Base-by-base conservation (phyloP, 2,797 vertebrate species). In the Balearica regulorum region DNA sequence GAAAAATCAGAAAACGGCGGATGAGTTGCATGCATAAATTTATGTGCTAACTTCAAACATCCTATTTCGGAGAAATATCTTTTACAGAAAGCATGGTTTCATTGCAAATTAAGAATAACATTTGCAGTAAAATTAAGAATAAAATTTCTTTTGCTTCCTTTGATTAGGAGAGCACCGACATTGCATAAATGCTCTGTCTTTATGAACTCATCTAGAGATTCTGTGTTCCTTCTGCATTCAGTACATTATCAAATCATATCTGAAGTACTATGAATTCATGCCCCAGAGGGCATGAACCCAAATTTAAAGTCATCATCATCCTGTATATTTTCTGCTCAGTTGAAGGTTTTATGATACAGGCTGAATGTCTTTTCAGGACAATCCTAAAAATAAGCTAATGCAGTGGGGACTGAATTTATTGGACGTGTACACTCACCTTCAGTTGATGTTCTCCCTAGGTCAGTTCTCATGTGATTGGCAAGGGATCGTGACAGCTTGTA, bases 401-500 rank as follows among this genome's bases (percentile, higher is more conserved):
- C 88, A 95, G 85, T 16, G 83, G 91, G 94, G 97, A 94, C 70
- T 49, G 95, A 96, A 98, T 97, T 97, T 94, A 97, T 93, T 96
- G 96, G 91, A 66, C 93, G 61, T 55, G 87, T 94, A 97, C 65
- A 46, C 86, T 98, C 35, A 25, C 91, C 95, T 96, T 93, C 95
- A 96, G 93, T 11, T 75, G 75, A 90, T 94, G 83, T 62, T 98
- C 93, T 97, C 95, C 94, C 95, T 72, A 86, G 97, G 97, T 98
- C 97, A 97, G 81, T 95, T 97, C 94, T 97, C 83, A 79, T 96
- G 96, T 97, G 98, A 98, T 97, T 98, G 98, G 97, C 97, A 98
- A 97, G 94, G 91, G 91, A 96, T 96, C 55, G 6, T 98, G 98
- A 98, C 97, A 98, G 97, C 96, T 98, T 82, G 41, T 95, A 94